Conservation (phyloP, 2,888 invertebrate species). For the Drosophila emarginata region DNA sequence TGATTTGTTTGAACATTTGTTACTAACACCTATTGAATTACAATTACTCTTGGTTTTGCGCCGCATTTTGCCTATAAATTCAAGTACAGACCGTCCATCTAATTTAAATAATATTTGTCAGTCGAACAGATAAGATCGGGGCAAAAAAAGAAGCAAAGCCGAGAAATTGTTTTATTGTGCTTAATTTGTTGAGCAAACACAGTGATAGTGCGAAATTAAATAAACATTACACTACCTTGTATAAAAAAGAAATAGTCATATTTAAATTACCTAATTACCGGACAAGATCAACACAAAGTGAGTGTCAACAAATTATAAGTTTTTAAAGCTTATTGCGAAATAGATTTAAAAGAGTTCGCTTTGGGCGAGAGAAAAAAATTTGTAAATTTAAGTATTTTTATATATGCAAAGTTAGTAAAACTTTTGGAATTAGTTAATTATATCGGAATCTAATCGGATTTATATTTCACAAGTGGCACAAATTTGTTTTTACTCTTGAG, state of each 20-base stretch:
- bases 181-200: not conserved
- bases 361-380: not conserved
- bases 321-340: slow-evolving; percentile 1
- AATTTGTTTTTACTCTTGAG: not conserved
- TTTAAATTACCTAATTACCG: slow-evolving; percentile 23
- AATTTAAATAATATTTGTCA: not conserved
- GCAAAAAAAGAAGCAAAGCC: not conserved
- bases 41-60: not conserved
- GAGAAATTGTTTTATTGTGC: slow-evolving; percentile 4
- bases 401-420: too few relatives aligned
- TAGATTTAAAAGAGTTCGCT: not conserved
- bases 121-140: not conserved
- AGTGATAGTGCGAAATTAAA: slow-evolving; percentile 41
- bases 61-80: not conserved
- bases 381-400: too few relatives aligned
- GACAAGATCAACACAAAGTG: slow-evolving; percentile 29
- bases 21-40: not conserved
- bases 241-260: not conserved
- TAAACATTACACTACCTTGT: slow-evolving; percentile 21
- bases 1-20: not conserved
- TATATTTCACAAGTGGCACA: too few relatives aligned
- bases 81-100: not conserved
- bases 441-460: too few relatives aligned
- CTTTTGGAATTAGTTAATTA: too few relatives aligned
- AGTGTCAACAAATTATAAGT: not conserved